phyloP scores from a whole-genome alignment of 1,140 invertebrate genomes.

The Lineus longissimus region DNA sequence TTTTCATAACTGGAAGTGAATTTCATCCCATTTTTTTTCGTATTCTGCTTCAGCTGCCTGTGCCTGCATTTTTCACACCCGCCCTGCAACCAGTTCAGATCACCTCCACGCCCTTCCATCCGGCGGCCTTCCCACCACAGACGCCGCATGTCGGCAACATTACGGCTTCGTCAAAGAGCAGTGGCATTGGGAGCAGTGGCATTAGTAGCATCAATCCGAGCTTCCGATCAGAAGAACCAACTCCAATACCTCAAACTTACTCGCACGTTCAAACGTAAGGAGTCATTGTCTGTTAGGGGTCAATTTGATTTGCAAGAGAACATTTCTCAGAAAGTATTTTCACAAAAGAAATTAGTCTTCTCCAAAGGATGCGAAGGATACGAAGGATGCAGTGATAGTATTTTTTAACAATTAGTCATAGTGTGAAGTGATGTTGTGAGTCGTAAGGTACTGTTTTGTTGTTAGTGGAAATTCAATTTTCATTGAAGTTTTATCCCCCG shows the following conservation, averaged over 20 bases:
- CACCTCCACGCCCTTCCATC: constrained; percentile 29
- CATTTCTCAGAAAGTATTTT: too few relatives aligned
- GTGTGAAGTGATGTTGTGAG: too few relatives aligned
- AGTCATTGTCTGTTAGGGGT: neutral
- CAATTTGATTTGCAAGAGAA: neutral
- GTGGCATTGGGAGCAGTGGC: constrained; percentile 34
- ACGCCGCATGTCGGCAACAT: neutral
- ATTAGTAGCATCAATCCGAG: constrained; percentile 43
- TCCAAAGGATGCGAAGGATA: too few relatives aligned
- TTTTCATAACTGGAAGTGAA: neutral
- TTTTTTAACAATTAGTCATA: too few relatives aligned
- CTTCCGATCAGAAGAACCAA: constrained; percentile 26
- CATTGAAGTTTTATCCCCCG: too few relatives aligned
- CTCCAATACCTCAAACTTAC: constrained; percentile 35
- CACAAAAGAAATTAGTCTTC: too few relatives aligned
- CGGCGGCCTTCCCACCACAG: constrained; percentile 14
- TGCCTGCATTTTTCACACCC: neutral
- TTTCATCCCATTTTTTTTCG: neutral
- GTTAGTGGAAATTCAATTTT: too few relatives aligned
- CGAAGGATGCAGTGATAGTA: too few relatives aligned
- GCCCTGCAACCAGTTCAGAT: constrained; percentile 15
- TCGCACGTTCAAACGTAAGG: neutral
- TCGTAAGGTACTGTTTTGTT: too few relatives aligned
- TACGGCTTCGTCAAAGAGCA: neutral
- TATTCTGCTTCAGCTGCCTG: constrained; percentile 4